Base-by-base conservation (phyloP, 2,888 invertebrate species). In the Strigamia crassipes region DNA sequence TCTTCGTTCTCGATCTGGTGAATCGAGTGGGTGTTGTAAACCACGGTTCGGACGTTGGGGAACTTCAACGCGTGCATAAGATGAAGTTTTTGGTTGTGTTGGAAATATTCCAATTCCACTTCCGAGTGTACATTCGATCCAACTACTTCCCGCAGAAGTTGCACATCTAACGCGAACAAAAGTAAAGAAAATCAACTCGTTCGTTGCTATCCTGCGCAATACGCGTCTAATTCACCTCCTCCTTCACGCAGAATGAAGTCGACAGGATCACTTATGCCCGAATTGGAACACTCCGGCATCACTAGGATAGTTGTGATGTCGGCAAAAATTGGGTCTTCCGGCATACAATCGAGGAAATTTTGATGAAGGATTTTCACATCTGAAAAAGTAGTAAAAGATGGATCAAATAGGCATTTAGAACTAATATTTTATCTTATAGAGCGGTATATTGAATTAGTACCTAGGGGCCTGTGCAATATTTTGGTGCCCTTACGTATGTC, bases 201-300 rank as follows among this genome's bases (percentile, higher is more conserved):
- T n/a, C n/a, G n/a, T n/a, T n/a, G n/a, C n/a, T n/a, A n/a, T n/a
- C n/a, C n/a, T n/a, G n/a, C n/a, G n/a, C n/a, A n/a, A n/a, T n/a
- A n/a, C n/a, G n/a, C n/a, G n/a, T n/a, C n/a, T 77, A 79, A 79
- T 21, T 41, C 4, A 80, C 80, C 80, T 56, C 80, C 80, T 23
- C 80, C 56, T 80, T 80, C 80, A 23, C 80, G 80, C 23, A 80
- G 38, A 56, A 80, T 80, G 38, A 34, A 80, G 21, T 80, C 80
- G 0, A 56, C 80, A 4, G 80, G 80, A 56, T 80, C 80, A 15
- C 80, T 51, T 4, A 80, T 38, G 6, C 80, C 80, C 4, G 80
- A 80, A 31, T 80, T 56, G 0, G 80, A 31, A 27, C 80, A 51
- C 31, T 80, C 56, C 18, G 80, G 80, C 15, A 12, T 27, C 15